These are phyloP conservation scores for Sigmodon hispidus DNA, from an alignment of 2,113 vertebrate genomes.

Conservation along the genomic window DNA sequence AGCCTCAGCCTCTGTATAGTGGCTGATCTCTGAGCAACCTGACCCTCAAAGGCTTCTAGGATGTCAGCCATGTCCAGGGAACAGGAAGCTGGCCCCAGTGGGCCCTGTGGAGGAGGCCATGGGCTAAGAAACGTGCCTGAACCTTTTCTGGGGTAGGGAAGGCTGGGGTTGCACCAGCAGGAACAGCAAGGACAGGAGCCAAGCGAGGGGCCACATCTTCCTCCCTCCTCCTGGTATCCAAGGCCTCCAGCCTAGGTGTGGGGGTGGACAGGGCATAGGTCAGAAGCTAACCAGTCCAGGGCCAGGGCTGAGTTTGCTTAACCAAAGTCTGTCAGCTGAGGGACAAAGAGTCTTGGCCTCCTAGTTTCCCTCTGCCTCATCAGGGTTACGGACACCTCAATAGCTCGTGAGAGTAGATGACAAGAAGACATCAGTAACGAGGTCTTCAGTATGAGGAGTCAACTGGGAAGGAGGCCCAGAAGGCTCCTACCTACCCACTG, in stretches of 20 bases:
- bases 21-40: not conserved
- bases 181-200: not conserved
- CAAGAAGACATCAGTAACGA: not conserved
- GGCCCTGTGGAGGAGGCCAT: not conserved
- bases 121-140: not conserved
- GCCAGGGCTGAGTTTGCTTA: not conserved
- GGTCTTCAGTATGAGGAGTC: not conserved
- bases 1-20: not conserved
- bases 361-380: not conserved
- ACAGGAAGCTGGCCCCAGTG: not conserved
- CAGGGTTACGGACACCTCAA: not conserved
- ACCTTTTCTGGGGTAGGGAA: not conserved
- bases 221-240: not conserved
- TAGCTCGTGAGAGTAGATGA: rapidly evolving
- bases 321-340: not conserved
- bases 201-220: not conserved
- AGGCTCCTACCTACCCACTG: too few relatives aligned
- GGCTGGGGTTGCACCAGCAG: not conserved
- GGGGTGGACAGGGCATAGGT: not conserved
- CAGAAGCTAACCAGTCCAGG: not conserved
- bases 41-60: not conserved
- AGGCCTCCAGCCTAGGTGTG: not conserved
- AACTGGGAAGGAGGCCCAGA: rapidly evolving
- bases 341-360: not conserved
- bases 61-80: not conserved